Conservation (phyloP, 2,113 vertebrate species). For the Psettodes erumei region DNA sequence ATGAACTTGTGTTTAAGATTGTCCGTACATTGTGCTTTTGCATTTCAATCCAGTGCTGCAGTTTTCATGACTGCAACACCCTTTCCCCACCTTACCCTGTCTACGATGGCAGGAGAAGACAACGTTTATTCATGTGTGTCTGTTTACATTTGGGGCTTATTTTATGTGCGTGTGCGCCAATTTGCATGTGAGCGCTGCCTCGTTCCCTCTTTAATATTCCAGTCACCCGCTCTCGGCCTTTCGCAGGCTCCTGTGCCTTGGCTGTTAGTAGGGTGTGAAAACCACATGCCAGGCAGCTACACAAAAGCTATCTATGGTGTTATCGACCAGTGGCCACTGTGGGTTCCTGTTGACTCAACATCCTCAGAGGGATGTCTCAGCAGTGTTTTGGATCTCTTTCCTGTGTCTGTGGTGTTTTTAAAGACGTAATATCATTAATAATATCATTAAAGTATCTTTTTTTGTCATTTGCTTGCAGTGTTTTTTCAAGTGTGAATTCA, state of each 20-base stretch:
- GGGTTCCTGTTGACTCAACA: slow-evolving; percentile 12
- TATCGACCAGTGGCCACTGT: slow-evolving; percentile 13
- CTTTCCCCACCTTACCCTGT: neutral
- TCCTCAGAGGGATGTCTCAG: neutral
- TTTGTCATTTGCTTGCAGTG: neutral
- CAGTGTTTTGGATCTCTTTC: too few relatives aligned
- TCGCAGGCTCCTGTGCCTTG: slow-evolving; percentile 54
- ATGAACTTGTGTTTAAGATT: neutral
- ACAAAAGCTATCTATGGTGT: slow-evolving; percentile 39
- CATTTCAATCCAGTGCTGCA: neutral
- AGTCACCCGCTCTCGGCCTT: slow-evolving; percentile 59
- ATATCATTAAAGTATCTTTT: neutral
- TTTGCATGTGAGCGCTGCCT: slow-evolving; percentile 20
- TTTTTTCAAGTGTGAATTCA: neutral
- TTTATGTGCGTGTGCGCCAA: neutral
- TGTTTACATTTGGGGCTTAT: slow-evolving; percentile 1
- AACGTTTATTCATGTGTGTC: slow-evolving; percentile 30
- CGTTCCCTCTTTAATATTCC: slow-evolving; percentile 72
- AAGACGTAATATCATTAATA: neutral
- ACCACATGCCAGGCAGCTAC: slow-evolving; percentile 32
- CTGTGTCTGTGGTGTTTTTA: neutral
- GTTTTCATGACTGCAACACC: neutral
- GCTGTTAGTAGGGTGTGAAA: slow-evolving; percentile 55
- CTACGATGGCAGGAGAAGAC: slow-evolving; percentile 52
- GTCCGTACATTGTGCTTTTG: neutral